Evolutionary conservation across 2,888 invertebrate species (phyloP).

Genomic region (Clepsis dumicolana): DNA sequence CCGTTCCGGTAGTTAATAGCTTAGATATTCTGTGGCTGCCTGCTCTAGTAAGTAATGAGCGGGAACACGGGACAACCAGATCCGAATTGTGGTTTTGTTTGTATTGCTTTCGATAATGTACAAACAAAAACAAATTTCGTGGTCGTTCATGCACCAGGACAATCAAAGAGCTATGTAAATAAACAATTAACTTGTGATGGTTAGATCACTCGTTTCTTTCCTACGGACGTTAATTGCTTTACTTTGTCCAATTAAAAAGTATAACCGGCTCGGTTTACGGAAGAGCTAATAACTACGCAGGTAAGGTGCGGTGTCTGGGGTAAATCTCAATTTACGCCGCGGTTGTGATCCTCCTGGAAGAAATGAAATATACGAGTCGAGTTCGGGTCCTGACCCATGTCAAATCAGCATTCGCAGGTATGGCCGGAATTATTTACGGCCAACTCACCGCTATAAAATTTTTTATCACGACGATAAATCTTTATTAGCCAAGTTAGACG

Average conservation of each 20-base stretch:
- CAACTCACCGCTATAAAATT: conserved; percentile 77
- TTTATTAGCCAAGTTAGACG: conserved; percentile 75
- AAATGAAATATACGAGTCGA: conserved; percentile 78
- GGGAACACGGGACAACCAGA: conserved; percentile 54
- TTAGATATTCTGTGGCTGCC: conserved; percentile 71
- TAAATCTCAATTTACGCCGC: conserved; percentile 77
- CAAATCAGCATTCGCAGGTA: conserved; percentile 84
- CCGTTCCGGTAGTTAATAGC: conserved; percentile 73
- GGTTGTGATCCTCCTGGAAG: conserved; percentile 72
- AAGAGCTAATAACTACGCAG: conserved; percentile 63
- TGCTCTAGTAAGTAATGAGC: conserved; percentile 72
- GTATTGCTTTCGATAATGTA: conserved; percentile 45
- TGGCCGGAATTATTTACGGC: conserved; percentile 81
- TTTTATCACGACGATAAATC: conserved; percentile 81
- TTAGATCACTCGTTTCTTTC: too few species aligned
- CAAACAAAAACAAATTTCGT: not conserved
- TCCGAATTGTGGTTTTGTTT: conserved; percentile 60
- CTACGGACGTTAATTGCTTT: conserved; percentile 28
- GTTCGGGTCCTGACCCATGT: conserved; percentile 77
- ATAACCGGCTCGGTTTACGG: conserved; percentile 33
- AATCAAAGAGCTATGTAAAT: not conserved
- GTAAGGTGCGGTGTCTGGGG: conserved; percentile 59
- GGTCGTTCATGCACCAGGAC: not conserved
- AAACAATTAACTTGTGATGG: not conserved
- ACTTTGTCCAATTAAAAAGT: conserved; percentile 40